phyloP scores from a whole-genome alignment of 2,113 vertebrate species.

The Piaya cayana region DNA sequence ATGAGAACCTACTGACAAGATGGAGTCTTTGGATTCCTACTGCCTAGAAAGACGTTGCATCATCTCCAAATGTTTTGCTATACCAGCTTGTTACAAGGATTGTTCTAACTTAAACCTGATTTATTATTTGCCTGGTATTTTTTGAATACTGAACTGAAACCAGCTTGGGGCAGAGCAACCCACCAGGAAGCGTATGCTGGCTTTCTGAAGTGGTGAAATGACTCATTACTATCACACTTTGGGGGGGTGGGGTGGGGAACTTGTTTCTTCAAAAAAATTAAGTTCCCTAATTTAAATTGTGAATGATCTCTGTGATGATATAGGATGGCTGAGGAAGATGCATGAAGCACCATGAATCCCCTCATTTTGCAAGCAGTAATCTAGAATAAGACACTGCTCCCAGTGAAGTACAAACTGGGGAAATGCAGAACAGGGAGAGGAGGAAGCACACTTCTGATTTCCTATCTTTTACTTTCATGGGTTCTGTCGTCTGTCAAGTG shows the following conservation, averaged over 20 bases:
- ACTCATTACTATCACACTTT: not conserved
- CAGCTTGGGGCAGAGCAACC: not conserved
- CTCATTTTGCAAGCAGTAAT: not conserved
- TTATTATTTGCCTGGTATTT: not conserved
- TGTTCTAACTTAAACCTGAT: not conserved
- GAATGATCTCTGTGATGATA: not conserved
- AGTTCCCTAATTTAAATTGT: not conserved
- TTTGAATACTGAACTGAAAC: constrained; percentile 33
- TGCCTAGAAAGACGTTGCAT: not conserved
- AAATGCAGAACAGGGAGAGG: not conserved
- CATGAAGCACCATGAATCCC: not conserved
- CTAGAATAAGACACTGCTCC: not conserved
- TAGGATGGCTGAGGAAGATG: not conserved
- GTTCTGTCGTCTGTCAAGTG: not conserved
- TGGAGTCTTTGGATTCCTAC: not conserved
- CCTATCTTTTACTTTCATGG: constrained; percentile 5
- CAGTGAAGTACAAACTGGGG: not conserved
- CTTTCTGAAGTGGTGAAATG: not conserved
- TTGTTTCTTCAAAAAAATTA: not conserved
- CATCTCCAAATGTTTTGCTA: not conserved
- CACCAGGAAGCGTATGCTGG: not conserved
- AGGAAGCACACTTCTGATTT: constrained; percentile 13
- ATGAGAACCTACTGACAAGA: not conserved
- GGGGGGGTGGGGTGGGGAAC: too few relatives aligned
- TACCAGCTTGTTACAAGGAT: not conserved